phyloP scores from a whole-genome alignment of 2,797 vertebrate species.

The Notamacropus eugenii region DNA sequence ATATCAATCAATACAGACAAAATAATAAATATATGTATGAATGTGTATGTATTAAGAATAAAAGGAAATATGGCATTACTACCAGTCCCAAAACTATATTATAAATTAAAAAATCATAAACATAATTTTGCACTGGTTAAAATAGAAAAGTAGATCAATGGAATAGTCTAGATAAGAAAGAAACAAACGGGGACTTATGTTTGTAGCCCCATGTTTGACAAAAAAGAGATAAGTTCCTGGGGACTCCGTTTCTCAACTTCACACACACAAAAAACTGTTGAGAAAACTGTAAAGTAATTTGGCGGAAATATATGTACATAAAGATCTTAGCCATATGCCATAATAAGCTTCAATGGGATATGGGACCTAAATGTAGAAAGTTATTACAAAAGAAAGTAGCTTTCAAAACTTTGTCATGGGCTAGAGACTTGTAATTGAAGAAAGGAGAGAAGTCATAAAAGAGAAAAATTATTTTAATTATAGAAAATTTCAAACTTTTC shows the following conservation, averaged over 20 bases:
- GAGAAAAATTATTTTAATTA: neutral
- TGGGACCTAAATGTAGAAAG: neutral
- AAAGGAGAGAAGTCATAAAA: neutral
- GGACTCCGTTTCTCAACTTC: neutral
- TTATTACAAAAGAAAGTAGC: neutral
- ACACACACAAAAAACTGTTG: neutral
- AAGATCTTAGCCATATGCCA: neutral
- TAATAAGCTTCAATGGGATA: neutral
- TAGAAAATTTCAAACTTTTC: neutral
- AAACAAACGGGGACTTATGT: neutral
- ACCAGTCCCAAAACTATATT: neutral
- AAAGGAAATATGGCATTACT: neutral
- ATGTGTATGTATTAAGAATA: neutral
- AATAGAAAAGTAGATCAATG: neutral
- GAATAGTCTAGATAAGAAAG: neutral
- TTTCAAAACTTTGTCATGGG: neutral
- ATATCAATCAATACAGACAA: neutral
- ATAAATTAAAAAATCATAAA: neutral
- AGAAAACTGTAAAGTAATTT: neutral
- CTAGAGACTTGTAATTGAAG: neutral
- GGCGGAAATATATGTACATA: neutral
- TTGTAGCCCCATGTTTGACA: neutral
- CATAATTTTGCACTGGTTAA: neutral
- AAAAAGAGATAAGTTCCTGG: neutral
- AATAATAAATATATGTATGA: neutral